A percentile compares a stretch with the other conserved stretches of the same genome.
These are phyloP conservation scores for Polypterus senegalus DNA, from an alignment of 2,113 vertebrate species.

Conservation along the genomic window DNA sequence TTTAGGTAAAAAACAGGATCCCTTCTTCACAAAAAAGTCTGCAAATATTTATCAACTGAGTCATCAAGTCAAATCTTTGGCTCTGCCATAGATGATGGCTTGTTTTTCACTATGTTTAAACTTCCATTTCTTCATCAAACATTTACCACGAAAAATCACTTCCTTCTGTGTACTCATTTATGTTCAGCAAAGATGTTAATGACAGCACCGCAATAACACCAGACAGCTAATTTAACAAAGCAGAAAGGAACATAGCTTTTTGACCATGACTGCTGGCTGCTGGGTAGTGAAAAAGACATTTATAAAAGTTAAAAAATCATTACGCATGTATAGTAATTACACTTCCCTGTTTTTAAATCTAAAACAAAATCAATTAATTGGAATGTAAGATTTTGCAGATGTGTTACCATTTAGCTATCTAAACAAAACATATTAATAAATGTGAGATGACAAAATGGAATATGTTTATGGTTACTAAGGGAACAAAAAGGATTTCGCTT, in stretches of 20 bases:
- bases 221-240: slow-evolving; percentile 50
- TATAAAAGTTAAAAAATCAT: too few relatives aligned
- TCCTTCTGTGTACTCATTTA: slow-evolving; percentile 52
- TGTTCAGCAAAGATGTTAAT: slow-evolving; percentile 41
- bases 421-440: slow-evolving; percentile 9
- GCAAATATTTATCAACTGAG: slow-evolving; percentile 2
- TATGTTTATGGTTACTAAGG: slow-evolving; percentile 35
- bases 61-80: not conserved
- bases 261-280: slow-evolving; percentile 16
- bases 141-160: slow-evolving; percentile 52
- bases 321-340: too few relatives aligned
- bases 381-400: not conserved
- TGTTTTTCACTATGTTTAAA: slow-evolving; percentile 29
- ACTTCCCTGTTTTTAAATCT: too few relatives aligned
- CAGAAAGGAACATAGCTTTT: slow-evolving; percentile 47
- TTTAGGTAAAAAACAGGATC: too few relatives aligned
- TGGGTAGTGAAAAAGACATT: too few relatives aligned
- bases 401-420: not conserved
- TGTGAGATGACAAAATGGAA: slow-evolving; percentile 5
- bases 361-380: too few relatives aligned
- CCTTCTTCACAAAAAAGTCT: not conserved
- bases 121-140: slow-evolving; percentile 50
- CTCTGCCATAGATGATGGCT: not conserved
- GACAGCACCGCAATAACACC: slow-evolving; percentile 36
- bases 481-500: slow-evolving; percentile 22